Evolutionary conservation across 2,113 vertebrate genomes (phyloP).

Genomic region (Ammodytes marinus): DNA sequence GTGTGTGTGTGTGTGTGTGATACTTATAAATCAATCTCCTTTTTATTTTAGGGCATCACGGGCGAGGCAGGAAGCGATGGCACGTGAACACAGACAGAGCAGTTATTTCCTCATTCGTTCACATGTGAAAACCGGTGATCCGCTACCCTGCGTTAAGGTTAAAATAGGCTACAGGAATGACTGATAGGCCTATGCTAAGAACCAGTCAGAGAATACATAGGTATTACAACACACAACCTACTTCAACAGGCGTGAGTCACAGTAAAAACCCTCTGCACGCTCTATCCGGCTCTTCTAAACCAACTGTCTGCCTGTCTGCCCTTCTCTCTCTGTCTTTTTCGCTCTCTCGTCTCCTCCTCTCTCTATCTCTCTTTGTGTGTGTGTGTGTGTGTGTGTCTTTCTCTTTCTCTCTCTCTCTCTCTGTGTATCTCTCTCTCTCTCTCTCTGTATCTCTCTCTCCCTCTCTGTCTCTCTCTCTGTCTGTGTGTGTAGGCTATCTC

Average conservation of each 20-base stretch:
- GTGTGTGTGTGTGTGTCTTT: background rate
- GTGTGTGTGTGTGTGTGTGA: too few relatives aligned
- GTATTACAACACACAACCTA: background rate
- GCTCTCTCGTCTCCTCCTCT: too few relatives aligned
- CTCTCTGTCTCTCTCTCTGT: background rate
- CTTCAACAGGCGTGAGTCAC: background rate
- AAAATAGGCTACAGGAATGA: too few relatives aligned
- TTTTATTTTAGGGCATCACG: background rate
- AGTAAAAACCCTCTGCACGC: rapidly evolving
- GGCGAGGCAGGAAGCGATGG: conserved; percentile 1
- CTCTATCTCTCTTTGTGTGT: too few relatives aligned
- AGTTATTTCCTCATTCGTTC: conserved; percentile 41
- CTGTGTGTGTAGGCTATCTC: too few relatives aligned
- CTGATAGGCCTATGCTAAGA: too few relatives aligned
- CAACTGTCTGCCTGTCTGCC: background rate
- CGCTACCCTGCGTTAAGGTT: background rate
- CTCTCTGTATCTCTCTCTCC: background rate
- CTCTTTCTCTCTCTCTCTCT: background rate
- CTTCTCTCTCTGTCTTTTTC: rapidly evolving
- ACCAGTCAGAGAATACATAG: rapidly evolving
- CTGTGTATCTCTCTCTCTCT: background rate
- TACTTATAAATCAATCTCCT: too few relatives aligned
- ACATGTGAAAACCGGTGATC: background rate
- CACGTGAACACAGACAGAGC: background rate
- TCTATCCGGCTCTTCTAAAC: background rate